A percentile compares a stretch with the other conserved stretches of the same genome.
These are phyloP conservation scores for Butorides virescens DNA, from an alignment of 2,113 vertebrate species.

Conservation along the genomic window DNA sequence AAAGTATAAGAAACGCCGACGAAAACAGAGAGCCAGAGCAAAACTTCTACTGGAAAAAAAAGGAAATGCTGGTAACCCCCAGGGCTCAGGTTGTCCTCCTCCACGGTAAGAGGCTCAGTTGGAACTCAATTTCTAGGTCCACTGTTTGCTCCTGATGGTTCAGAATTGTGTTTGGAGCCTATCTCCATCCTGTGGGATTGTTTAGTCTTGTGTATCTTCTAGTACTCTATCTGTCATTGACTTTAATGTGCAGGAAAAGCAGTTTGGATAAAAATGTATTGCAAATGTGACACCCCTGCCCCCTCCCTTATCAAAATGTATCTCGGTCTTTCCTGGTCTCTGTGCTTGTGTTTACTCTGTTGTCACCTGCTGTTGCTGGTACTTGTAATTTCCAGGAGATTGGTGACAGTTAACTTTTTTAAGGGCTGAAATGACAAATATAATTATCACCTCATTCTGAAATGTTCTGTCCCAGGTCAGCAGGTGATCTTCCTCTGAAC, in stretches of 20 bases:
- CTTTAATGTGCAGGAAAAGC: not conserved
- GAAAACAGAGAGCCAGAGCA: slow-evolving; percentile 46
- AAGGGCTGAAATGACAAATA: not conserved
- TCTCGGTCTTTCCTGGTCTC: not conserved
- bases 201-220: not conserved
- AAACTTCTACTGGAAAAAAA: slow-evolving; percentile 1
- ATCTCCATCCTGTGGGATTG: too few species aligned
- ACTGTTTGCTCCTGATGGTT: not conserved
- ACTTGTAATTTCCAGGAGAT: not conserved
- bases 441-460: not conserved
- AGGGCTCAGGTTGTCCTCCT: not conserved
- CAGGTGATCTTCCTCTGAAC: not conserved
- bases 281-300: not conserved
- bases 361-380: not conserved
- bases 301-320: not conserved
- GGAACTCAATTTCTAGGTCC: not conserved
- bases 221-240: not conserved
- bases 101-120: slow-evolving; percentile 38
- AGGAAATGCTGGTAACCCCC: not conserved
- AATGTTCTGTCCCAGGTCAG: slow-evolving; percentile 29
- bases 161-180: too few species aligned
- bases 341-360: not conserved
- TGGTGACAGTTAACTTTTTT: not conserved
- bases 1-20: slow-evolving; percentile 49
- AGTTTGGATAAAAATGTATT: not conserved